These are phyloP conservation scores for Stomatorhinus ivindoensis DNA, from an alignment of 2,113 vertebrate species.

Conservation along the genomic window DNA sequence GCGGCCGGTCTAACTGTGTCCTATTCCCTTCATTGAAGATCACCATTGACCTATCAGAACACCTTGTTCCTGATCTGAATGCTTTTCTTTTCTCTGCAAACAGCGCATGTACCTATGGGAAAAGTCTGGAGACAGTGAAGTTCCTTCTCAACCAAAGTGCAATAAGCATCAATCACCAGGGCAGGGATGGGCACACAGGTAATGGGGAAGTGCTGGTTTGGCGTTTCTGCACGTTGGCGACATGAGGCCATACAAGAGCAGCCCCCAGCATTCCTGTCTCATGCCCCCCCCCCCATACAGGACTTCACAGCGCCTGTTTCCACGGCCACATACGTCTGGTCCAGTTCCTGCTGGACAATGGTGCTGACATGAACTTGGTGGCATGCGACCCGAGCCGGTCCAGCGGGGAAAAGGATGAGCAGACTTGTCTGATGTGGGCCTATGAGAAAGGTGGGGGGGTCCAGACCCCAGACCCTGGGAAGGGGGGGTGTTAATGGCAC, in stretches of 20 bases:
- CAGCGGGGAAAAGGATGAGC: slow-evolving; percentile 92
- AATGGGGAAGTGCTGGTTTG: too few species aligned
- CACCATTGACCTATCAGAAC: neutral
- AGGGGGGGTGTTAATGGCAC: neutral
- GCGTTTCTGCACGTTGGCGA: neutral
- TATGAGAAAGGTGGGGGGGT: slow-evolving; percentile 81
- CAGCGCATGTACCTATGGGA: slow-evolving; percentile 89
- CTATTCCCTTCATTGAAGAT: neutral
- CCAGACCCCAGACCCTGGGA: neutral
- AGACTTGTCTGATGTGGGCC: slow-evolving; percentile 97
- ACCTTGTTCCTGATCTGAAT: neutral
- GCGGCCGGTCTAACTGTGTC: neutral
- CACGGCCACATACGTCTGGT: slow-evolving; percentile 88
- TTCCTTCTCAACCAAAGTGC: slow-evolving; percentile 81
- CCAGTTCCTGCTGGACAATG: slow-evolving; percentile 83
- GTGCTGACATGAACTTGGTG: slow-evolving; percentile 92
- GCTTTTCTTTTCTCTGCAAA: slow-evolving; percentile 15
- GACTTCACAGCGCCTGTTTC: slow-evolving; percentile 85
- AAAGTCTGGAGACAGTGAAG: slow-evolving; percentile 82
- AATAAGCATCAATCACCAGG: slow-evolving; percentile 83
- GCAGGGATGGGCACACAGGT: slow-evolving; percentile 82
- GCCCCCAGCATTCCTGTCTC: neutral
- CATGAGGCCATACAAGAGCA: neutral
- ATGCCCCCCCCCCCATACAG: slow-evolving; percentile 42
- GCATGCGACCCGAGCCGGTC: slow-evolving; percentile 91